Percentiles rank a stretch among this genome's conserved stretches.
Evolutionary conservation across 2,888 invertebrate species (phyloP).

Genomic region (Lissonota sp.): DNA sequence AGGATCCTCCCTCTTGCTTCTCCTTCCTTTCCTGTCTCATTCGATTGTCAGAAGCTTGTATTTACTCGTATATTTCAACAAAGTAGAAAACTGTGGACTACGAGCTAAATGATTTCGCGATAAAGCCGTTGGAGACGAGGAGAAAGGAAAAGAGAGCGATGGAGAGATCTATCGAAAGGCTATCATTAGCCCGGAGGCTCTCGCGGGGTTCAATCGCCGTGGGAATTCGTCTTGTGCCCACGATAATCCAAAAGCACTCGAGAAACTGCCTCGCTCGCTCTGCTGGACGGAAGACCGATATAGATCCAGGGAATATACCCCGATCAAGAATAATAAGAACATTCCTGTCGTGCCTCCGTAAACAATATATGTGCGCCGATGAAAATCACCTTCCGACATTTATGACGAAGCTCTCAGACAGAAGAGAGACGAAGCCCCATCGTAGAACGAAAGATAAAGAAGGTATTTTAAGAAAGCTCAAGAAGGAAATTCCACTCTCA

Average conservation of each 20-base stretch:
- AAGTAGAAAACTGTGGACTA: constrained; percentile 13
- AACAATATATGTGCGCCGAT: constrained; percentile 49
- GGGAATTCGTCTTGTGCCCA: constrained; percentile 53
- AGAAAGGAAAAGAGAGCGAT: constrained; percentile 5
- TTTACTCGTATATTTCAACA: neutral
- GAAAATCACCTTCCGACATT: constrained; percentile 59
- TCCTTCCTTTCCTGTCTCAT: neutral
- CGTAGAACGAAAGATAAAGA: constrained; percentile 19
- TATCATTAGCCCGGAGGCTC: constrained; percentile 61
- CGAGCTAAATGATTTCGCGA: constrained; percentile 21
- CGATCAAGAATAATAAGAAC: constrained; percentile 56
- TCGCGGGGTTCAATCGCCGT: constrained; percentile 44
- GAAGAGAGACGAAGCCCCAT: constrained; percentile 6
- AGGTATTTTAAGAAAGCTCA: constrained; percentile 62
- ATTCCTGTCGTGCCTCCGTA: constrained; percentile 47
- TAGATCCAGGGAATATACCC: neutral
- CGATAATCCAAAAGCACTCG: constrained; percentile 57
- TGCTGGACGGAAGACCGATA: constrained; percentile 6
- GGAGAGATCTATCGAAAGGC: constrained; percentile 54
- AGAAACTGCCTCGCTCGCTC: too few species aligned
- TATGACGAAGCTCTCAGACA: constrained; percentile 45
- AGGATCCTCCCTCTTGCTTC: too few species aligned
- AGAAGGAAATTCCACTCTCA: constrained; percentile 42
- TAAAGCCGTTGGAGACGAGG: constrained; percentile 45
- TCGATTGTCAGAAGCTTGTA: neutral